Evolutionary conservation across 1,140 invertebrate genomes (phyloP).

Genomic region (Nymphalis io): DNA sequence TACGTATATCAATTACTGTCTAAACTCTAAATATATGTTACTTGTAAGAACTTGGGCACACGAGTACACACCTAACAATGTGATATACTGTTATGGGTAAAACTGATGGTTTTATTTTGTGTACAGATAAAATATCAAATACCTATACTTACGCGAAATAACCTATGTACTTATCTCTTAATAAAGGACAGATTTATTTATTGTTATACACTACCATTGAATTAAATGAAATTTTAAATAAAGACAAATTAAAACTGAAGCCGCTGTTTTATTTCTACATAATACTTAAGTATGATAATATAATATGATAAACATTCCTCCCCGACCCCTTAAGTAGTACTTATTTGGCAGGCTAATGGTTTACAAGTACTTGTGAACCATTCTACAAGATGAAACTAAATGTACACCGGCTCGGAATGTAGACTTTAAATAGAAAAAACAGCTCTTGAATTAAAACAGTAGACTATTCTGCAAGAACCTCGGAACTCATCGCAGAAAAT

Average conservation of each 20-base stretch:
- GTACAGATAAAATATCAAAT: slow-evolving; percentile 70
- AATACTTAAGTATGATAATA: too few species aligned
- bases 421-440: too few species aligned
- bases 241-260: slow-evolving; percentile 60
- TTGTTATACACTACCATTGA: slow-evolving; percentile 76
- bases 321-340: too few species aligned
- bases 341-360: too few species aligned
- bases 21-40: slow-evolving; percentile 43
- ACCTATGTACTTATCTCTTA: slow-evolving; percentile 69
- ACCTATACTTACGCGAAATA: slow-evolving; percentile 56
- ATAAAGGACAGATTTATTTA: slow-evolving; percentile 76
- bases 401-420: too few species aligned
- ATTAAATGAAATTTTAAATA: slow-evolving; percentile 76
- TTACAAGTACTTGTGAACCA: too few species aligned
- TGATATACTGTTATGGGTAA: slow-evolving; percentile 74
- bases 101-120: slow-evolving; percentile 76
- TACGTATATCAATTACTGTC: slow-evolving; percentile 38
- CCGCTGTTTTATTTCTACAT: slow-evolving; percentile 34
- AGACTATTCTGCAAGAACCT: too few species aligned
- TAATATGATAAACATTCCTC: too few species aligned
- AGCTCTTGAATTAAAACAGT: too few species aligned
- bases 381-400: too few species aligned
- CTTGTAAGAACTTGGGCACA: slow-evolving; percentile 64
- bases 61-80: slow-evolving; percentile 72
- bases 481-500: too few species aligned